Evolutionary conservation across 2,797 vertebrate genomes (phyloP).

Genomic region (Falco biarmicus): DNA sequence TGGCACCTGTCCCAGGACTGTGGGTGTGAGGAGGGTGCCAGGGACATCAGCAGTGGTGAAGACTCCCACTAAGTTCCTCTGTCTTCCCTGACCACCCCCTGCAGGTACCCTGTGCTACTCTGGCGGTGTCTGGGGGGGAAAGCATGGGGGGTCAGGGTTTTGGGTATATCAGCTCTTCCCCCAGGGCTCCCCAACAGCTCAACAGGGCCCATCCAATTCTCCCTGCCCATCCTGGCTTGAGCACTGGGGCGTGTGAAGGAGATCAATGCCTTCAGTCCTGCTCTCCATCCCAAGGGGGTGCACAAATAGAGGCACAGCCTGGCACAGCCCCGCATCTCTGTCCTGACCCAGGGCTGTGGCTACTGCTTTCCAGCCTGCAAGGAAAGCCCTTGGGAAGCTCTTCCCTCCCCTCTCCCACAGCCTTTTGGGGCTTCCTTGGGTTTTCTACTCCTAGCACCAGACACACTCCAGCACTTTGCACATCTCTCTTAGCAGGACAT

Average conservation of each 20-base stretch:
- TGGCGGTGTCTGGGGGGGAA: background rate
- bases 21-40: rapidly evolving
- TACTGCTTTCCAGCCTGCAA: background rate
- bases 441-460: background rate
- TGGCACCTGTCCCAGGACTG: background rate
- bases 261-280: background rate
- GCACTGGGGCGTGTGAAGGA: background rate
- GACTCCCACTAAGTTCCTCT: background rate
- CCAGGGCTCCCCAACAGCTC: rapidly evolving
- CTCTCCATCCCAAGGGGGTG: background rate
- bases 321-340: background rate
- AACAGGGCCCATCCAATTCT: background rate
- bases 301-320: background rate
- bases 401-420: background rate
- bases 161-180: background rate
- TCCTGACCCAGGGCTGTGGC: background rate
- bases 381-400: background rate
- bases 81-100: rapidly evolving
- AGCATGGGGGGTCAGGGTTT: rapidly evolving
- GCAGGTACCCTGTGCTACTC: background rate
- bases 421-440: background rate
- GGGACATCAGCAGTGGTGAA: rapidly evolving
- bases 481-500: rapidly evolving
- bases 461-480: background rate
- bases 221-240: rapidly evolving